Conservation (phyloP, 2,113 vertebrate species). For the Picathartes gymnocephalus region DNA sequence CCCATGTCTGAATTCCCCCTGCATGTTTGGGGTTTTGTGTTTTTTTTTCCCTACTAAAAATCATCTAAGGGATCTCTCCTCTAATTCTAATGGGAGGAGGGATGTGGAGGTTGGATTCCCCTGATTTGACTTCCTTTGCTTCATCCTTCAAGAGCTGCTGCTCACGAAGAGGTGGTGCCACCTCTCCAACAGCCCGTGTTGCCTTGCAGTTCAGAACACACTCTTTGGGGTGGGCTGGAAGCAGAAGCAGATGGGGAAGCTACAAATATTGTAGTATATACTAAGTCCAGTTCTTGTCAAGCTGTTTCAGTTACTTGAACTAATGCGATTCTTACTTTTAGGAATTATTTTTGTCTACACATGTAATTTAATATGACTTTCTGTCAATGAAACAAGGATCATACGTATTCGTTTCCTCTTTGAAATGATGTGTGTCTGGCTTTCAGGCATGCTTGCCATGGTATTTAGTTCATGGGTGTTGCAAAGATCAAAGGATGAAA, state of each 20-base stretch:
- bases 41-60: background rate
- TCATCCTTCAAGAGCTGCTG: background rate
- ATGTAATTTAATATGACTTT: background rate
- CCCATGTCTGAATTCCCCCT: background rate
- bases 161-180: background rate
- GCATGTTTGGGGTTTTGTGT: background rate
- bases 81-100: background rate
- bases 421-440: background rate
- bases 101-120: background rate
- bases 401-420: background rate
- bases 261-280: background rate
- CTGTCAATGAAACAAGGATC: background rate
- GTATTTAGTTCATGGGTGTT: background rate
- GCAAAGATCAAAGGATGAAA: background rate
- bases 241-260: background rate
- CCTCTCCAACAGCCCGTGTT: background rate
- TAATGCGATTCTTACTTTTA: background rate
- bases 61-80: background rate
- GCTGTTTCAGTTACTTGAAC: background rate
- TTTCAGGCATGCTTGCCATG: background rate
- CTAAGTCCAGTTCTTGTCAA: background rate
- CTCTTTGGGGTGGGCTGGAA: background rate
- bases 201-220: background rate
- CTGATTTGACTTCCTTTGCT: background rate
- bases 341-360: background rate